phyloP scores from a whole-genome alignment of 2,888 invertebrate genomes.

The Plagodis dolabraria region DNA sequence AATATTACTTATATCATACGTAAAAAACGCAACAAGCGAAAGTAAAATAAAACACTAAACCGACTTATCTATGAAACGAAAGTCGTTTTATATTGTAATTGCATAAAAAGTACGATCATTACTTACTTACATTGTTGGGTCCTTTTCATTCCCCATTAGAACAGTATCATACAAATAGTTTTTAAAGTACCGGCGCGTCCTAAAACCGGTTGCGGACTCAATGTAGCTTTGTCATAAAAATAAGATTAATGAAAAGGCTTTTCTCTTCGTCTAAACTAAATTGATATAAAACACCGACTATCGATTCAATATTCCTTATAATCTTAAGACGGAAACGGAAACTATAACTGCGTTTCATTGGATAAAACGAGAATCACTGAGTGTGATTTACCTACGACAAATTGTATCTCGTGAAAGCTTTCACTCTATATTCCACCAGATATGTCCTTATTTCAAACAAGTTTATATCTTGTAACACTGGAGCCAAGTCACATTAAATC shows the following conservation, averaged over 20 bases:
- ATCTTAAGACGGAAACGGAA: slow-evolving; percentile 39
- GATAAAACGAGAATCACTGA: slow-evolving; percentile 29
- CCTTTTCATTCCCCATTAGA: too few species aligned
- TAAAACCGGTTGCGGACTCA: too few species aligned
- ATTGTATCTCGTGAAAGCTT: slow-evolving; percentile 45
- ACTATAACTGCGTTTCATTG: slow-evolving; percentile 35
- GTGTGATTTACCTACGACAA: slow-evolving; percentile 28
- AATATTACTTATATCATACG: too few species aligned
- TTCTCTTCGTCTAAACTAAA: slow-evolving; percentile 1
- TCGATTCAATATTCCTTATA: slow-evolving; percentile 2
- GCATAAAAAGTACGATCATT: too few species aligned
- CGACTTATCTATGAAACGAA: too few species aligned
- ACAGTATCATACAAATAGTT: too few species aligned
- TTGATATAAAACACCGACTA: background rate
- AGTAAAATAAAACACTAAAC: too few species aligned
- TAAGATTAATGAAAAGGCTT: background rate
- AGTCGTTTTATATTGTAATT: too few species aligned
- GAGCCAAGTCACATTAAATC: slow-evolving; percentile 40
- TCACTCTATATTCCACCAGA: slow-evolving; percentile 48
- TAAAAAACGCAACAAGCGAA: too few species aligned
- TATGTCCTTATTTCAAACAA: slow-evolving; percentile 48
- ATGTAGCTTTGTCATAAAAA: background rate
- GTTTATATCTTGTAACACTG: slow-evolving; percentile 30
- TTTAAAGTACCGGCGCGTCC: too few species aligned
- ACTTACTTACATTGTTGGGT: too few species aligned